Evolutionary conservation across 2,797 vertebrate genomes (phyloP).

Genomic region (Halcyon leucocephala): DNA sequence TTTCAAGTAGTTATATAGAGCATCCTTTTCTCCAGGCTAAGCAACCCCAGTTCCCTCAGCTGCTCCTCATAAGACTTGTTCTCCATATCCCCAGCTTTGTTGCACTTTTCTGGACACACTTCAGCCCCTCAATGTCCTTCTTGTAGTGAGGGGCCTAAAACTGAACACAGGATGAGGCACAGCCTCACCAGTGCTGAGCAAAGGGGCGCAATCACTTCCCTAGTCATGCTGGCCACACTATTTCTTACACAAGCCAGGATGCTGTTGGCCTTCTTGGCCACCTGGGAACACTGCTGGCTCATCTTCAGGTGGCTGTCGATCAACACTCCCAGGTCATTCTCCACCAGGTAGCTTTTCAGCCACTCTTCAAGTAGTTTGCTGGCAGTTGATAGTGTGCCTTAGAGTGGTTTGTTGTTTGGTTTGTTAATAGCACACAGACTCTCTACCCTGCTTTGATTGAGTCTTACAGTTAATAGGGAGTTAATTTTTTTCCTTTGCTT

Average conservation of each 20-base stretch:
- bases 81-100: too few relatives aligned
- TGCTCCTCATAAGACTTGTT: too few relatives aligned
- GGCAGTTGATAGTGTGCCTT: background rate
- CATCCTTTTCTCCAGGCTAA: too few relatives aligned
- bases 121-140: too few relatives aligned
- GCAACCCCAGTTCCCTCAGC: too few relatives aligned
- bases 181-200: rapidly evolving
- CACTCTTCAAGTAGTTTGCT: background rate
- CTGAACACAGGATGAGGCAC: too few relatives aligned
- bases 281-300: background rate
- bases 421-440: background rate
- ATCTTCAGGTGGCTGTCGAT: rapidly evolving
- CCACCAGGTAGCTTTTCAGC: rapidly evolving
- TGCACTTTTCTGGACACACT: too few relatives aligned
- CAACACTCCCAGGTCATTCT: background rate
- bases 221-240: background rate
- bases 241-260: background rate
- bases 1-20: too few relatives aligned
- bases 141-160: too few relatives aligned
- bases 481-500: background rate
- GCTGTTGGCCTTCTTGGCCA: background rate
- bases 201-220: rapidly evolving
- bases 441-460: background rate
- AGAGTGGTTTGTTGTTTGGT: background rate
- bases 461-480: background rate